Conservation (phyloP, 2,797 vertebrate species). For the Otolemur crassicaudatus region DNA sequence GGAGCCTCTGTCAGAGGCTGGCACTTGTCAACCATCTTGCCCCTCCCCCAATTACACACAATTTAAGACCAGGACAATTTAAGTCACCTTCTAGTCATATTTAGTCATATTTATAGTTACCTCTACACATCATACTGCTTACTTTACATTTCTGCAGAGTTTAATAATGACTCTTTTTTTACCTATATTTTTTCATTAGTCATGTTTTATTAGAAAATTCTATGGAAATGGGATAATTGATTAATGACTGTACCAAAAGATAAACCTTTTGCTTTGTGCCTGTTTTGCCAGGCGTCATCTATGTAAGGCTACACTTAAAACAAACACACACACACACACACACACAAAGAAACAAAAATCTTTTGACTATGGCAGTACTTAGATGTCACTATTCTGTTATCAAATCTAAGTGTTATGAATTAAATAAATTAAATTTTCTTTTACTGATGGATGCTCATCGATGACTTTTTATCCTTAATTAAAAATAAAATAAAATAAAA, state of each 20-base stretch:
- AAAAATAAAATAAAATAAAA: too few relatives aligned
- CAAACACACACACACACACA: neutral
- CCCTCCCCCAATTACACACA: neutral
- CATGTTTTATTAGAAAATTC: neutral
- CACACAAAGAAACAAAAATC: neutral
- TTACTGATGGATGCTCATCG: neutral
- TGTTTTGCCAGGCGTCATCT: too few relatives aligned
- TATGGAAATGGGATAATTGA: neutral
- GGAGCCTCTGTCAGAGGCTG: too few relatives aligned
- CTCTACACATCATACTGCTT: neutral
- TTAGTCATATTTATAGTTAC: neutral
- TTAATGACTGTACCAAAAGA: neutral
- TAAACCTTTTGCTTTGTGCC: neutral
- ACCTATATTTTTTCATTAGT: neutral
- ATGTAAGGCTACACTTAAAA: neutral
- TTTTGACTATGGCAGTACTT: neutral
- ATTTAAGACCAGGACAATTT: neutral
- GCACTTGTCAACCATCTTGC: too few relatives aligned
- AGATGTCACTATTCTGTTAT: neutral
- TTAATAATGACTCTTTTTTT: neutral
- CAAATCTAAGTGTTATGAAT: neutral
- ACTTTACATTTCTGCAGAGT: neutral
- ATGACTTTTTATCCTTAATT: neutral
- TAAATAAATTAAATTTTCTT: neutral
- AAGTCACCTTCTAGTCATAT: neutral